Conservation (phyloP, 2,113 vertebrate species). For the Psilopsiagon aurifrons region DNA sequence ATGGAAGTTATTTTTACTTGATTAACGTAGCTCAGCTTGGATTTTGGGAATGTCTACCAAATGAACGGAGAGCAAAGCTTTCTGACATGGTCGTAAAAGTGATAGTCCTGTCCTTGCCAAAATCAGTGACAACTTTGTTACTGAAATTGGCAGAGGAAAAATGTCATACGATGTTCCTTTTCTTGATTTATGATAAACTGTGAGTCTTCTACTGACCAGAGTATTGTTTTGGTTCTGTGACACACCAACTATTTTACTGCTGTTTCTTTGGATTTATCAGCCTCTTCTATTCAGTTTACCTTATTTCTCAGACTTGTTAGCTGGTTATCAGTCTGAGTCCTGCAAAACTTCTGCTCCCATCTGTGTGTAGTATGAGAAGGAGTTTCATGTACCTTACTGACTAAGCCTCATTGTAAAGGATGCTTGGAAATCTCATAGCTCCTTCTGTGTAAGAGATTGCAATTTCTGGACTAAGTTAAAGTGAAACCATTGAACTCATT, state of each 20-base stretch:
- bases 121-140: neutral
- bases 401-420: neutral
- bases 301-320: neutral
- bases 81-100: neutral
- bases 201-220: neutral
- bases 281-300: neutral
- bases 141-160: neutral
- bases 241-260: neutral
- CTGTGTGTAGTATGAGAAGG: neutral
- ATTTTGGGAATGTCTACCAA: neutral
- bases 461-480: neutral
- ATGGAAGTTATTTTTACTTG: neutral
- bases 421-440: neutral
- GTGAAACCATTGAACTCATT: neutral
- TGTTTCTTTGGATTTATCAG: neutral
- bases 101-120: neutral
- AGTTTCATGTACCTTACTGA: neutral
- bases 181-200: neutral
- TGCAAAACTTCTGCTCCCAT: neutral
- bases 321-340: neutral
- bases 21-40: neutral
- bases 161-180: neutral
- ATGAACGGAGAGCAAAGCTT: neutral
- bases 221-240: neutral
- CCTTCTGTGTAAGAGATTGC: neutral